Percentiles rank a stretch among this genome's conserved stretches.
Conservation (phyloP, 2,888 invertebrate species). For the Catocala fraxini region DNA sequence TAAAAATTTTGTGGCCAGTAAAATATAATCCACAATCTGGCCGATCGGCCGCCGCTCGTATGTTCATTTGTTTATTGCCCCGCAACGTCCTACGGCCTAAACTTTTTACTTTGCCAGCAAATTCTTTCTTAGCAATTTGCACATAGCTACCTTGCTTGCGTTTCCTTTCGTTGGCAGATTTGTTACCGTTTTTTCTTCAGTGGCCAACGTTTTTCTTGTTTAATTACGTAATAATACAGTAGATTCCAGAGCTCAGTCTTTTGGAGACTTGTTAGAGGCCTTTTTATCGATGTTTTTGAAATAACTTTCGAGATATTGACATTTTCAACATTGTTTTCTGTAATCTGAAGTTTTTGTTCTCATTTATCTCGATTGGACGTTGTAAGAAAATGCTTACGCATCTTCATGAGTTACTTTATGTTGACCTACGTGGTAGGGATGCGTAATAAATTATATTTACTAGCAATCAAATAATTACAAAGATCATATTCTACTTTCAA, state of each 20-base stretch:
- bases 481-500: not conserved
- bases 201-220: slow-evolving; percentile 64
- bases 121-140: slow-evolving; percentile 63
- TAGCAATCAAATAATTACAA: not conserved
- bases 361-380: not conserved
- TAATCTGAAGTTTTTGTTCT: slow-evolving; percentile 35
- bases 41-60: slow-evolving; percentile 73
- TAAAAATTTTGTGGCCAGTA: slow-evolving; percentile 57
- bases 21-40: slow-evolving; percentile 75
- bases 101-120: slow-evolving; percentile 42
- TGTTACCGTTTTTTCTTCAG: slow-evolving; percentile 68
- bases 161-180: slow-evolving; percentile 79
- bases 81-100: slow-evolving; percentile 65
- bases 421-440: not conserved
- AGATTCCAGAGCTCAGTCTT: slow-evolving; percentile 49
- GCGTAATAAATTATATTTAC: not conserved
- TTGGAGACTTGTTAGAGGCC: slow-evolving; percentile 34
- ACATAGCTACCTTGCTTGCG: slow-evolving; percentile 72
- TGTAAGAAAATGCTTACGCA: not conserved
- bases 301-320: slow-evolving; percentile 27
- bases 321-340: slow-evolving; percentile 26
- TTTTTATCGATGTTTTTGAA: slow-evolving; percentile 35
- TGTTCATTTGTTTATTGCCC: slow-evolving; percentile 79
- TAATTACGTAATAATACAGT: slow-evolving; percentile 74
- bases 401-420: not conserved